Conservation (phyloP, 1,140 invertebrate genomes). For the Pseudomyrmex flavicornis region DNA sequence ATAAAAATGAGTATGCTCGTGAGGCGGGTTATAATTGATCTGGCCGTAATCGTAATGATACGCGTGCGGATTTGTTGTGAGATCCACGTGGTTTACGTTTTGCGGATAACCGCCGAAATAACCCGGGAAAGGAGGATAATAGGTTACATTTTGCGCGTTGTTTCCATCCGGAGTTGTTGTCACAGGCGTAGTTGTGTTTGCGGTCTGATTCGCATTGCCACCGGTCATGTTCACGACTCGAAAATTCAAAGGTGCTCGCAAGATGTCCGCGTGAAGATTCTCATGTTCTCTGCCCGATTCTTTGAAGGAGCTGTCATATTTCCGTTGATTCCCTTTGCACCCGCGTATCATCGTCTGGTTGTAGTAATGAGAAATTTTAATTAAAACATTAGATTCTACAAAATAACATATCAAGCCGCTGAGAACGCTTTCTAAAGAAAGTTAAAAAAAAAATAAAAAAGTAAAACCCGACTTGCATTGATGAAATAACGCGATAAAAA, state of each 20-base stretch:
- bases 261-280: neutral
- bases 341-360: neutral
- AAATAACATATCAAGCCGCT: too few species aligned
- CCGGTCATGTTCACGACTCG: neutral
- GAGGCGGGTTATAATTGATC: conserved; percentile 57
- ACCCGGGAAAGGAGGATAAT: conserved; percentile 60
- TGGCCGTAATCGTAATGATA: conserved; percentile 22
- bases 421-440: too few species aligned
- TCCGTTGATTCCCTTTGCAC: conserved; percentile 12
- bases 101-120: conserved; percentile 80
- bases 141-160: conserved; percentile 7
- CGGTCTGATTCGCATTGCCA: conserved; percentile 33
- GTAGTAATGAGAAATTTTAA: too few species aligned
- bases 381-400: too few species aligned
- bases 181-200: neutral
- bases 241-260: neutral
- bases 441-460: too few species aligned
- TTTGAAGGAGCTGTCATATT: neutral
- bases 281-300: neutral
- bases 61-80: conserved; percentile 67
- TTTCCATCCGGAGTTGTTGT: neutral
- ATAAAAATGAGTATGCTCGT: conserved; percentile 63
- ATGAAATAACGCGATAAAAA: too few species aligned
- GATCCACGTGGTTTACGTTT: conserved; percentile 70
- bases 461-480: too few species aligned